Percentiles rank a stretch among this genome's conserved stretches.
Evolutionary conservation across 2,797 vertebrate genomes (phyloP).

Genomic region (Sebastes kiyomatsui): DNA sequence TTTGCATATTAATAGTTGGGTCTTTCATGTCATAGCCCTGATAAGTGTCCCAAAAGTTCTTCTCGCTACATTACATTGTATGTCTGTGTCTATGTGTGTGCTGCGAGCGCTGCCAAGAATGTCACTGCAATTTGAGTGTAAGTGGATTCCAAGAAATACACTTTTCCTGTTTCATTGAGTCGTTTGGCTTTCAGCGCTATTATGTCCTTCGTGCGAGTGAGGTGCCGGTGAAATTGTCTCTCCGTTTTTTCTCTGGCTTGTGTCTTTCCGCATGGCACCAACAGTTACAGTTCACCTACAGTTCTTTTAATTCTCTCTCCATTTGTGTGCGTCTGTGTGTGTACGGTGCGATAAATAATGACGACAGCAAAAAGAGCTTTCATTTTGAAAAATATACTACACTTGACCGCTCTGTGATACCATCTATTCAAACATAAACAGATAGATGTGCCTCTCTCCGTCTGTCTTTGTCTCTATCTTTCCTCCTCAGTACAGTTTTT

Average conservation of each 20-base stretch:
- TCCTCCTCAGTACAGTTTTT: not conserved
- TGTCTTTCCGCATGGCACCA: constrained; percentile 48
- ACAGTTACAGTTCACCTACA: constrained; percentile 45
- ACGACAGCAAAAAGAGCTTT: constrained; percentile 21
- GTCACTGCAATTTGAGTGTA: constrained; percentile 74
- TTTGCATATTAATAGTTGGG: constrained; percentile 37
- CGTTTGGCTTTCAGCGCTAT: constrained; percentile 72
- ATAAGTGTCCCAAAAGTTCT: constrained; percentile 61
- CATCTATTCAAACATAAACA: constrained; percentile 41
- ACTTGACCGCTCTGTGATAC: constrained; percentile 21
- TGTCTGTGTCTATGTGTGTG: constrained; percentile 24
- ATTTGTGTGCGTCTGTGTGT: not conserved
- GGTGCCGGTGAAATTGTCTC: constrained; percentile 53
- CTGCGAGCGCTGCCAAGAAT: constrained; percentile 69
- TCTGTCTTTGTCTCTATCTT: not conserved
- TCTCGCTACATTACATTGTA: constrained; percentile 55
- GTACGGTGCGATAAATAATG: constrained; percentile 15
- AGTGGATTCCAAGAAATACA: constrained; percentile 79
- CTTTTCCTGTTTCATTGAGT: constrained; percentile 74
- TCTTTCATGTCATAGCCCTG: constrained; percentile 52
- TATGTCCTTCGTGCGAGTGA: constrained; percentile 65
- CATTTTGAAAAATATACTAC: constrained; percentile 42
- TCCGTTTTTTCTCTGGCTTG: constrained; percentile 40
- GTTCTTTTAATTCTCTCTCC: constrained; percentile 15
- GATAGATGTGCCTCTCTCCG: constrained; percentile 5